Percentiles rank a stretch among this genome's conserved stretches.
These are phyloP conservation scores for Parapsyche elsis DNA, from an alignment of 1,140 invertebrate genomes.

Conservation along the genomic window DNA sequence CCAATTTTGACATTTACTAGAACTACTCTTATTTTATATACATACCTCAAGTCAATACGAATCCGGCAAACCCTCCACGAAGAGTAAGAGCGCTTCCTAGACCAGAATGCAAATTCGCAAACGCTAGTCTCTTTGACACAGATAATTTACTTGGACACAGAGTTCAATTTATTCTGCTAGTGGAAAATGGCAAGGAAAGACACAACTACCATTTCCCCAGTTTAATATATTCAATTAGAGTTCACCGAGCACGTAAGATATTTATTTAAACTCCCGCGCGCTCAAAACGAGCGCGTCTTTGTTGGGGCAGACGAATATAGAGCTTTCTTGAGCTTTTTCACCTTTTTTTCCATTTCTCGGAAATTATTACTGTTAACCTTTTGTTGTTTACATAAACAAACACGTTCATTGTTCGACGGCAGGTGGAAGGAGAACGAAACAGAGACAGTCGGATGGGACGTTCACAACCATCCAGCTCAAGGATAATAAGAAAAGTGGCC, in stretches of 20 bases:
- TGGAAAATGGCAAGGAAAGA: not conserved
- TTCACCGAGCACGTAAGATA: no score
- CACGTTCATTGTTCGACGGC: not conserved
- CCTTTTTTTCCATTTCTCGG: not conserved
- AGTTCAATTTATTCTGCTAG: constrained; percentile 37
- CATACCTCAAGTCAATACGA: constrained; percentile 33
- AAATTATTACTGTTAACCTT: not conserved
- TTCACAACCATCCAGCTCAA: not conserved
- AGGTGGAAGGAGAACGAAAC: not conserved
- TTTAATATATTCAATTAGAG: no score
- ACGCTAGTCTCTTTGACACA: constrained; percentile 43
- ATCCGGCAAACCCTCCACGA: not conserved
- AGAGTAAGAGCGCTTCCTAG: constrained; percentile 21
- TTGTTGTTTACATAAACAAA: not conserved
- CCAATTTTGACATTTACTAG: no score
- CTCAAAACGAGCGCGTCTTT: no score
- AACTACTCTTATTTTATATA: constrained; percentile 2
- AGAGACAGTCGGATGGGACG: no score
- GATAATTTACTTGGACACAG: constrained; percentile 36
- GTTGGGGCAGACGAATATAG: no score
- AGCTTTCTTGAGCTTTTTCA: not conserved
- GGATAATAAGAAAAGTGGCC: constrained; percentile 19
- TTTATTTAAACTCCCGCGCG: no score
- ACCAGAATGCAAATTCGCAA: constrained; percentile 43
- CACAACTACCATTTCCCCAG: not conserved